A percentile compares a stretch with the other conserved stretches of the same genome.
Evolutionary conservation across 2,113 vertebrate genomes (phyloP).

Genomic region (Pangasianodon gigas): DNA sequence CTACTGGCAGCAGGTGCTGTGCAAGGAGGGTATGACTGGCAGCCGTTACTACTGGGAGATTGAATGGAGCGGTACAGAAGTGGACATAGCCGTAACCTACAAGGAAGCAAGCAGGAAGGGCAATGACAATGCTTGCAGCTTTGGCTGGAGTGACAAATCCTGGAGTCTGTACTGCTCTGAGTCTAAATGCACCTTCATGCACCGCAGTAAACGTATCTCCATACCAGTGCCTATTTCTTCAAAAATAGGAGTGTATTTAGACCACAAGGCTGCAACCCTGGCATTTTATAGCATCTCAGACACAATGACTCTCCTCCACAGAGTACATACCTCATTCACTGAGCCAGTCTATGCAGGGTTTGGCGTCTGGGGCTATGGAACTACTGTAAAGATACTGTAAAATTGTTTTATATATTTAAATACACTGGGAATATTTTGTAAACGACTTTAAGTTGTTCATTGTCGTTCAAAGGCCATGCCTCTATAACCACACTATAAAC

Average conservation of each 20-base stretch:
- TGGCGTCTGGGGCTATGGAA: conserved; percentile 80
- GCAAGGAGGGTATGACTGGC: conserved; percentile 75
- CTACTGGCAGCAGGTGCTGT: conserved; percentile 77
- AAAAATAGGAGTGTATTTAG: conserved; percentile 75
- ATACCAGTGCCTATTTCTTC: conserved; percentile 63
- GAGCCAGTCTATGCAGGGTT: conserved; percentile 79
- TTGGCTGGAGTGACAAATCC: conserved; percentile 80
- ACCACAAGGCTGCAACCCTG: conserved; percentile 71
- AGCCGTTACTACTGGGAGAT: conserved; percentile 77
- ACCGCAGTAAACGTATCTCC: conserved; percentile 74
- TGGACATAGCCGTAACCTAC: conserved; percentile 75
- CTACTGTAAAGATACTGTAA: conserved; percentile 54
- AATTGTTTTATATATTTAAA: background rate
- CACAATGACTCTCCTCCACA: conserved; percentile 74
- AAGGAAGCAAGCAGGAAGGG: conserved; percentile 76
- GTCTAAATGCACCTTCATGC: conserved; percentile 78
- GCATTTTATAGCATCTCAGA: conserved; percentile 78
- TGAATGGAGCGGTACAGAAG: conserved; percentile 75
- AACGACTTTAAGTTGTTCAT: background rate
- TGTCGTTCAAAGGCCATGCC: background rate
- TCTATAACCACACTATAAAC: background rate
- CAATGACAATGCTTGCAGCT: conserved; percentile 75
- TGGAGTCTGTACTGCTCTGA: conserved; percentile 81
- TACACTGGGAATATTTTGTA: background rate
- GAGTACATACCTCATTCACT: conserved; percentile 71